Evolutionary conservation across 1,140 invertebrate genomes (phyloP).

Genomic region (Branchinecta lynchi): DNA sequence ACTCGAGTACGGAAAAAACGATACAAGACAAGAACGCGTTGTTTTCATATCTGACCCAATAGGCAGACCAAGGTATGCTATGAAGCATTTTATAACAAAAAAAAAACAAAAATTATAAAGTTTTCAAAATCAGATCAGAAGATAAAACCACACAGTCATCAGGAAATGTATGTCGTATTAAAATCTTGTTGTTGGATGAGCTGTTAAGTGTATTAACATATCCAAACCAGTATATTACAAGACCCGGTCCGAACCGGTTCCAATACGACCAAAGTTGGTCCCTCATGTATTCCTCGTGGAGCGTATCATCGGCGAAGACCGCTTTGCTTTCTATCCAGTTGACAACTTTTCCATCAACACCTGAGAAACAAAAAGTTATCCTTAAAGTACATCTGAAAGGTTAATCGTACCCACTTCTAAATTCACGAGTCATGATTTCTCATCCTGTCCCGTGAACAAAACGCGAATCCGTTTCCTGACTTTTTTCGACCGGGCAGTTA

Average conservation of each 20-base stretch:
- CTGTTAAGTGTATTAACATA: constrained; percentile 37
- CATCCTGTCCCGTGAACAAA: too few relatives aligned
- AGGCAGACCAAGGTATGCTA: too few relatives aligned
- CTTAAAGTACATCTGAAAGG: too few relatives aligned
- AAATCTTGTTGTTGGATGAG: background rate
- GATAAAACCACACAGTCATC: background rate
- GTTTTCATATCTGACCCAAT: too few relatives aligned
- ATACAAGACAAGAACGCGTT: too few relatives aligned
- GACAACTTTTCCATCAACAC: constrained; percentile 64
- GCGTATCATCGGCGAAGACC: constrained; percentile 66
- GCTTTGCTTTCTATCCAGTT: constrained; percentile 97
- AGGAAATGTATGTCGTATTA: background rate
- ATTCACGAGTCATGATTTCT: too few relatives aligned
- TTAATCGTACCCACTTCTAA: too few relatives aligned
- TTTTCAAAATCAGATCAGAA: background rate
- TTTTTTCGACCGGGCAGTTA: too few relatives aligned
- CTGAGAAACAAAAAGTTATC: constrained; percentile 27
- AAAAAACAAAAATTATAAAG: too few relatives aligned
- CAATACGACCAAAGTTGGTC: constrained; percentile 78
- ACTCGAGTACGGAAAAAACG: too few relatives aligned
- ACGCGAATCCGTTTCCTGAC: too few relatives aligned
- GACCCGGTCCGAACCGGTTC: constrained; percentile 82
- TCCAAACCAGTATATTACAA: constrained; percentile 94
- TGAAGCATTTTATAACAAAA: too few relatives aligned
- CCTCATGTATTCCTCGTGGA: constrained; percentile 65